phyloP scores from a whole-genome alignment of 2,797 vertebrate genomes.

The Anguilla obscura region DNA sequence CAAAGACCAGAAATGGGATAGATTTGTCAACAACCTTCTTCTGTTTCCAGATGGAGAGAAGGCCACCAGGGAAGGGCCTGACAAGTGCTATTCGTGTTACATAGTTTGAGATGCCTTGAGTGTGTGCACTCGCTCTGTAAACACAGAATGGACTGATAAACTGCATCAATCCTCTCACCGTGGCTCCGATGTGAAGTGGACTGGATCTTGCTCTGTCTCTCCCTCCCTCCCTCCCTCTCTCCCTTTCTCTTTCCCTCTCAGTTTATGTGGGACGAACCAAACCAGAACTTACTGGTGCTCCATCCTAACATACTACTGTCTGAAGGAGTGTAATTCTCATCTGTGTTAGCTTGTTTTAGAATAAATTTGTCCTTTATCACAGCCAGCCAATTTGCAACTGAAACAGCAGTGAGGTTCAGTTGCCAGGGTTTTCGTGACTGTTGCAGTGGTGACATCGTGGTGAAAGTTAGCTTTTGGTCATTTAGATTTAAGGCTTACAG shows the following conservation, averaged over 20 bases:
- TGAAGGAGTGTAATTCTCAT: neutral
- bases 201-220: neutral
- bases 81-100: slow-evolving; percentile 29
- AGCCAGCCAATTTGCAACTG: slow-evolving; percentile 37
- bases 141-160: neutral
- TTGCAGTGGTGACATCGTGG: neutral
- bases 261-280: neutral
- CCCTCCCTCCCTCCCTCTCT: neutral
- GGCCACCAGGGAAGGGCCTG: slow-evolving; percentile 7
- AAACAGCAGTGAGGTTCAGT: slow-evolving; percentile 8
- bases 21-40: slow-evolving; percentile 27
- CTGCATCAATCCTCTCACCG: neutral
- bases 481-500: neutral
- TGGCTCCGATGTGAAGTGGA: neutral
- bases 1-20: neutral
- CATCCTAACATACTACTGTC: neutral
- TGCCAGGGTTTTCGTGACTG: too few species aligned
- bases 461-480: neutral
- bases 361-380: slow-evolving; percentile 33
- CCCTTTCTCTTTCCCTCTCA: neutral
- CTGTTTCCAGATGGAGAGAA: slow-evolving; percentile 8
- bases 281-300: neutral
- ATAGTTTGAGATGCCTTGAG: slow-evolving; percentile 10
- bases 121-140: neutral
- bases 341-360: slow-evolving; percentile 24